phyloP scores from a whole-genome alignment of 2,888 invertebrate species.

The Perdita meconis region DNA sequence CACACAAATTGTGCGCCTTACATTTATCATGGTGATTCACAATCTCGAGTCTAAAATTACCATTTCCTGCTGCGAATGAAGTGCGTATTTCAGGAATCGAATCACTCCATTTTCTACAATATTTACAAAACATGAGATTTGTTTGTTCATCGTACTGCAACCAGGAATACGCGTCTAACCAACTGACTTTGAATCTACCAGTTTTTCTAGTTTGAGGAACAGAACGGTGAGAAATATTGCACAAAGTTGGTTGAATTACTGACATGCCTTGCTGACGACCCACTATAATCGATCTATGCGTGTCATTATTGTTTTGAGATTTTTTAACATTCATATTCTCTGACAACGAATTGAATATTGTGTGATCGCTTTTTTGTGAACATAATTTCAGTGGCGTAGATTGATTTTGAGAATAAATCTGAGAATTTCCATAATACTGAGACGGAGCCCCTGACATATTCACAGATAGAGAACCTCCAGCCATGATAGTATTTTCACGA shows the following conservation, averaged over 20 bases:
- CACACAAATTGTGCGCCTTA: conserved; percentile 90
- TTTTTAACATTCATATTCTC: conserved; percentile 47
- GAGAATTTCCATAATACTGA: conserved; percentile 50
- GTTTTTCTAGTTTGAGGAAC: conserved; percentile 84
- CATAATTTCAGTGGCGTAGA: conserved; percentile 33
- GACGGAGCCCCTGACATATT: conserved; percentile 70
- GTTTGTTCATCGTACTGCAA: conserved; percentile 88
- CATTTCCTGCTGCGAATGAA: conserved; percentile 92
- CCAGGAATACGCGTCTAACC: conserved; percentile 90
- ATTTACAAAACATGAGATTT: conserved; percentile 90
- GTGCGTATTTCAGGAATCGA: conserved; percentile 89
- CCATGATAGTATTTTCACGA: conserved; percentile 76
- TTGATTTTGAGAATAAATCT: conserved; percentile 50
- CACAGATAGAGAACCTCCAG: conserved; percentile 76
- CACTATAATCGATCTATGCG: conserved; percentile 48
- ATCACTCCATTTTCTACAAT: conserved; percentile 90
- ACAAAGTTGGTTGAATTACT: conserved; percentile 77
- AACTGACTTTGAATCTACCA: conserved; percentile 88
- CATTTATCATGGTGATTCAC: conserved; percentile 92
- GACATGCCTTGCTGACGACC: conserved; percentile 77
- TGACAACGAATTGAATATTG: conserved; percentile 37
- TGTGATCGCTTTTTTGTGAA: conserved; percentile 40
- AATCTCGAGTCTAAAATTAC: conserved; percentile 91
- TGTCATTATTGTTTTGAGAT: conserved; percentile 24
- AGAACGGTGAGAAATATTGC: conserved; percentile 66